These are phyloP conservation scores for Thalpophila matura DNA, from an alignment of 2,888 invertebrate species.

Conservation along the genomic window DNA sequence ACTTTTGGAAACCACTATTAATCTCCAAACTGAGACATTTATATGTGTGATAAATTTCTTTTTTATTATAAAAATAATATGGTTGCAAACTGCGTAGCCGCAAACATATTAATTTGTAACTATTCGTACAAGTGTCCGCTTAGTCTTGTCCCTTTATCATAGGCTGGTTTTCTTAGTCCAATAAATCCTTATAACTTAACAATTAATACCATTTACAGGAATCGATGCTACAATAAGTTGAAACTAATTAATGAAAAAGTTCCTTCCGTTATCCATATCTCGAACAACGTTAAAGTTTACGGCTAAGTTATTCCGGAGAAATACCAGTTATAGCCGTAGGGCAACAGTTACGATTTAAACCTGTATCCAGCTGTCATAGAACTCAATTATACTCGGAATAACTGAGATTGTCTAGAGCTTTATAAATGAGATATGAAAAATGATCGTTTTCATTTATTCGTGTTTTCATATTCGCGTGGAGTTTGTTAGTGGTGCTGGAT, in stretches of 20 bases:
- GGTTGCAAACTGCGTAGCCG: slow-evolving; percentile 6
- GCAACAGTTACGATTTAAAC: slow-evolving; percentile 28
- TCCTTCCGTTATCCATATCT: slow-evolving; percentile 14
- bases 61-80: slow-evolving; percentile 41
- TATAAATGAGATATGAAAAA: slow-evolving; percentile 34
- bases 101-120: slow-evolving; percentile 23
- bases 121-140: background rate
- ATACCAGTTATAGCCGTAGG: slow-evolving; percentile 30
- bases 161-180: no score
- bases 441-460: slow-evolving; percentile 35
- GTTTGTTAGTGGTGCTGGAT: slow-evolving; percentile 60
- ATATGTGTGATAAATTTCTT: slow-evolving; percentile 47
- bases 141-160: background rate
- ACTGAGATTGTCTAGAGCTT: slow-evolving; percentile 24
- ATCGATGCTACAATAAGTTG: slow-evolving; percentile 1
- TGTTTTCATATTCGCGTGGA: slow-evolving; percentile 30
- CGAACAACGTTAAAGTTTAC: slow-evolving; percentile 33
- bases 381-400: slow-evolving; percentile 26
- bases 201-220: background rate
- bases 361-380: slow-evolving; percentile 35
- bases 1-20: slow-evolving; percentile 53
- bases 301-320: slow-evolving; percentile 22
- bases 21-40: slow-evolving; percentile 49
- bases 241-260: slow-evolving; percentile 28
- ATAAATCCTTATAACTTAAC: background rate